Conservation (phyloP, 2,888 invertebrate species). For the Tortrix viridana region DNA sequence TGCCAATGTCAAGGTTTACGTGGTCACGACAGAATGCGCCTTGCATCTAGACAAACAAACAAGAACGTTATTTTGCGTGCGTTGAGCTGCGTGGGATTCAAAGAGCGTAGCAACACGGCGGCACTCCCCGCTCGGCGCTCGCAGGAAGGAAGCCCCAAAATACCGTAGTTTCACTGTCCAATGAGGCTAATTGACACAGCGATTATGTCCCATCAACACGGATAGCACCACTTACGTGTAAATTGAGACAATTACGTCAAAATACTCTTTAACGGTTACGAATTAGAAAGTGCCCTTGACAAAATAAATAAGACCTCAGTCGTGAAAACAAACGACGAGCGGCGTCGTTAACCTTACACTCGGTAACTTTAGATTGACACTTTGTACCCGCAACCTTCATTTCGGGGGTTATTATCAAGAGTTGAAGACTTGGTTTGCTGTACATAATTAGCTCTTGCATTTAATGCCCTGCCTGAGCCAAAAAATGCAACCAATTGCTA, state of each 20-base stretch:
- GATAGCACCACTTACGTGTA: conserved; percentile 13
- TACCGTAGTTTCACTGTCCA: conserved; percentile 13
- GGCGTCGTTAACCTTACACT: conserved; percentile 37
- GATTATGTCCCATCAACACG: conserved; percentile 12
- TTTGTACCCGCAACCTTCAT: conserved; percentile 26
- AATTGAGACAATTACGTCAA: conserved; percentile 30
- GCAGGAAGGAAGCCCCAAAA: conserved; percentile 26
- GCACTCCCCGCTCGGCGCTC: too few relatives aligned
- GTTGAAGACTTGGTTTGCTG: conserved; percentile 19
- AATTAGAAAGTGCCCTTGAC: conserved; percentile 25
- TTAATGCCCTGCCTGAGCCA: conserved; percentile 14
- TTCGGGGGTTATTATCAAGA: conserved; percentile 20
- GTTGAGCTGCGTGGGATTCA: conserved; percentile 1
- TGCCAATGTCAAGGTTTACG: too few relatives aligned
- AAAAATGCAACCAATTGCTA: too few relatives aligned
- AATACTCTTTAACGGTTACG: conserved; percentile 14
- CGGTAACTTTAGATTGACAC: conserved; percentile 30
- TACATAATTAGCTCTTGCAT: conserved; percentile 2
- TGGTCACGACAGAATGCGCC: background rate
- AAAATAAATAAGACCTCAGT: conserved; percentile 38
- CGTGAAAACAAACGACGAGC: conserved; percentile 41
- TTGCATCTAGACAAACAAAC: conserved; percentile 4
- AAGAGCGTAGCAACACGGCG: too few relatives aligned
- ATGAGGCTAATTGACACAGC: conserved; percentile 18
- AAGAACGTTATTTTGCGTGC: background rate